phyloP scores from a whole-genome alignment of 2,888 invertebrate species.

The Archaeoteleia sp. region DNA sequence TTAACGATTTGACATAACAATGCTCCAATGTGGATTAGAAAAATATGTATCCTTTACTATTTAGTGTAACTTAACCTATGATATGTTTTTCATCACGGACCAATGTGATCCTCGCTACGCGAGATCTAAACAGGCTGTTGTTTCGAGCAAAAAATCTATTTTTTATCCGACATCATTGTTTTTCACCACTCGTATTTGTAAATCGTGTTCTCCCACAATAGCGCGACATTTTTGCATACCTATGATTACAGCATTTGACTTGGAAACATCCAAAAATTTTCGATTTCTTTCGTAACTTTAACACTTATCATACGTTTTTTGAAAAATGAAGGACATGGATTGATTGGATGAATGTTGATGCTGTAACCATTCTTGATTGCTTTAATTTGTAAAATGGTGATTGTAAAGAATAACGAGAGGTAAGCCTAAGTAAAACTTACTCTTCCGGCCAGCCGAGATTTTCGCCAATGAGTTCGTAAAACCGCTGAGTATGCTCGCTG shows the following conservation, averaged over 20 bases:
- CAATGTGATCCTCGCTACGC: slow-evolving; percentile 50
- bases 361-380: too few relatives aligned
- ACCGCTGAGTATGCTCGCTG: slow-evolving; percentile 92
- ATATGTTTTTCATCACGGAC: slow-evolving; percentile 54
- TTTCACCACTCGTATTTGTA: slow-evolving; percentile 16
- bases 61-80: slow-evolving; percentile 44
- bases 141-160: slow-evolving; percentile 43
- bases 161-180: slow-evolving; percentile 18
- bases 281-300: too few relatives aligned
- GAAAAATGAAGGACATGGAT: too few relatives aligned
- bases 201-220: not conserved
- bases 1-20: slow-evolving; percentile 53
- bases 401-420: not conserved
- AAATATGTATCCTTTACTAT: slow-evolving; percentile 45
- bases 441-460: slow-evolving; percentile 96
- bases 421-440: slow-evolving; percentile 70
- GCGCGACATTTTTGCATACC: too few relatives aligned
- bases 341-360: too few relatives aligned
- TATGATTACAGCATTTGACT: slow-evolving; percentile 6
- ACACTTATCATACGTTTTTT: too few relatives aligned
- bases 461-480: slow-evolving; percentile 94
- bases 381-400: too few relatives aligned
- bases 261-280: too few relatives aligned
- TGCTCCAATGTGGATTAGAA: slow-evolving; percentile 52
- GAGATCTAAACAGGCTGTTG: slow-evolving; percentile 38